Evolutionary conservation across 2,113 vertebrate species (phyloP).

Genomic region (Oncorhynchus gorbuscha): DNA sequence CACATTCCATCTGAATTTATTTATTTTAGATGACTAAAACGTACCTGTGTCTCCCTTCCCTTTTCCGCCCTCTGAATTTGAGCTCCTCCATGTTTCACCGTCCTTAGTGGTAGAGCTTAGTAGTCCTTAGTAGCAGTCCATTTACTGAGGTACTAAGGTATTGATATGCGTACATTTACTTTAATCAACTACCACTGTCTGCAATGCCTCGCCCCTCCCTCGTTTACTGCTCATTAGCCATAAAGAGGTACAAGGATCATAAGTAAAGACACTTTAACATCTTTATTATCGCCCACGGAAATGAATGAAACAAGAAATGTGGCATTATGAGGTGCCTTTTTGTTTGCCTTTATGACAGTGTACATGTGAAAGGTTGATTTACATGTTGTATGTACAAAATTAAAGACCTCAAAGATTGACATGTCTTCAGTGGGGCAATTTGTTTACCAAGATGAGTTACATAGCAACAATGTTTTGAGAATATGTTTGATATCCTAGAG

Average conservation of each 20-base stretch:
- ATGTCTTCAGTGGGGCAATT: too few relatives aligned
- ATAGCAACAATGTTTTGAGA: too few relatives aligned
- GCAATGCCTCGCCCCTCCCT: neutral
- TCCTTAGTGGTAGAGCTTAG: neutral
- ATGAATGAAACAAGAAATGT: too few relatives aligned
- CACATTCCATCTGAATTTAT: too few relatives aligned
- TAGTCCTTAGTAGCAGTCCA: neutral
- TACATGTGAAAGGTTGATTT: too few relatives aligned
- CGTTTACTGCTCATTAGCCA: neutral
- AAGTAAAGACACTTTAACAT: neutral
- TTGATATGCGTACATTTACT: neutral
- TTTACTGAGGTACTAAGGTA: neutral
- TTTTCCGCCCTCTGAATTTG: conserved; percentile 20
- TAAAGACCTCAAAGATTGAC: too few relatives aligned
- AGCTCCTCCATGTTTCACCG: conserved; percentile 30
- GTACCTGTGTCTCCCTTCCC: conserved; percentile 27
- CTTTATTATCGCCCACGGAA: too few relatives aligned
- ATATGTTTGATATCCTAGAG: too few relatives aligned
- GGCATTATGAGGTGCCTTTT: too few relatives aligned
- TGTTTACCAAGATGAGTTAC: too few relatives aligned
- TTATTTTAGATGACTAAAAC: neutral
- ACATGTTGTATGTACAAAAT: too few relatives aligned
- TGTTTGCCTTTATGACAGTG: too few relatives aligned
- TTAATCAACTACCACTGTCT: neutral
- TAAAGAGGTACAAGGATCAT: conserved; percentile 7